These are phyloP conservation scores for Baronia brevicornis DNA, from an alignment of 2,888 invertebrate species.

Conservation along the genomic window DNA sequence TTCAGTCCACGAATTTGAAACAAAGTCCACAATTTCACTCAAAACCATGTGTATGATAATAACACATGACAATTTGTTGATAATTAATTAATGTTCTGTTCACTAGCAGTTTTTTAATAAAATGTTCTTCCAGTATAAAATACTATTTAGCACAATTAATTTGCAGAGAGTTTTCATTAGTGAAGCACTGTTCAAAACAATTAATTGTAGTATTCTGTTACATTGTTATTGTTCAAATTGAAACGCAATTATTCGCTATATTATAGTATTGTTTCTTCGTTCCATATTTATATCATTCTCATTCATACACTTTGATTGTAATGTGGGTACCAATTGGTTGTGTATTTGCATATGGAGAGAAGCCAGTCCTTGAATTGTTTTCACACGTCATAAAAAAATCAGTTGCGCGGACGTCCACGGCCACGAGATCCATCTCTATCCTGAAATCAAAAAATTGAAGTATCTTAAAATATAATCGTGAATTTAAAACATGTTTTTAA, in stretches of 20 bases:
- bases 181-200: slow-evolving; percentile 73
- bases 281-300: slow-evolving; percentile 37
- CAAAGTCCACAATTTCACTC: slow-evolving; percentile 70
- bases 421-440: slow-evolving; percentile 67
- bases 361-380: slow-evolving; percentile 63
- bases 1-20: slow-evolving; percentile 74
- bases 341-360: slow-evolving; percentile 73
- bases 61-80: slow-evolving; percentile 48
- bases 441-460: slow-evolving; percentile 36
- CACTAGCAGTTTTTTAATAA: slow-evolving; percentile 68
- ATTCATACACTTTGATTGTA: slow-evolving; percentile 44
- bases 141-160: slow-evolving; percentile 72
- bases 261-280: slow-evolving; percentile 37
- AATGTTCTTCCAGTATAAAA: slow-evolving; percentile 71
- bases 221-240: slow-evolving; percentile 63
- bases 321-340: slow-evolving; percentile 64
- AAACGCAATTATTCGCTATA: slow-evolving; percentile 43
- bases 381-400: slow-evolving; percentile 45
- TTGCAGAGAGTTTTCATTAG: slow-evolving; percentile 65
- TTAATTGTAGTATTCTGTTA: slow-evolving; percentile 65
- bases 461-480: slow-evolving; percentile 1
- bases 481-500: neutral
- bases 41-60: slow-evolving; percentile 40
- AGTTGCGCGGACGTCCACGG: slow-evolving; percentile 66
- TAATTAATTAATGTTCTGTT: slow-evolving; percentile 64